Evolutionary conservation across 2,797 vertebrate species (phyloP).

Genomic region (Botia almorhae): DNA sequence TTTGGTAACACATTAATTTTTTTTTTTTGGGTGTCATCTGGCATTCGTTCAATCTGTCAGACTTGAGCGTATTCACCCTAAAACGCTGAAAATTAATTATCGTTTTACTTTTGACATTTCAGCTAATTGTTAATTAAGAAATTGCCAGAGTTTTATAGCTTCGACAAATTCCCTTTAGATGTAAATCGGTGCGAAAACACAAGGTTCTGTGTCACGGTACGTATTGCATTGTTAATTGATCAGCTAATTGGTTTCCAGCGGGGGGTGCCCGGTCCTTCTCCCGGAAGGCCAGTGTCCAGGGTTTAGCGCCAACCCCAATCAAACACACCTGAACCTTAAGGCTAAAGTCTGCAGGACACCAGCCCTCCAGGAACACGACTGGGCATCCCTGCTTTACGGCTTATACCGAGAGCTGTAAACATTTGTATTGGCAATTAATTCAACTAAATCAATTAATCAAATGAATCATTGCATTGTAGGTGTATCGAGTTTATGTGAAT

Average conservation of each 20-base stretch:
- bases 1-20: background rate
- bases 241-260: no score
- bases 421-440: background rate
- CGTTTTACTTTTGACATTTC: background rate
- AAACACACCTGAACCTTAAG: no score
- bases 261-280: no score
- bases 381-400: background rate
- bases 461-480: background rate
- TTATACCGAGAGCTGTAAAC: background rate
- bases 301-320: no score
- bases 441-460: background rate
- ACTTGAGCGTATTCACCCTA: background rate
- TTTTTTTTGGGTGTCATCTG: conserved; percentile 28
- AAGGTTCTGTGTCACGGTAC: background rate
- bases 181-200: background rate
- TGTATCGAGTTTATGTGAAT: background rate
- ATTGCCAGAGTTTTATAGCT: background rate
- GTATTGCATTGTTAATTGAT: background rate
- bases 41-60: background rate
- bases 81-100: no score
- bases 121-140: background rate
- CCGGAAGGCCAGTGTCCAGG: no score
- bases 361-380: no score
- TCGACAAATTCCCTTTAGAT: background rate
- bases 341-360: no score